phyloP scores from a whole-genome alignment of 1,140 invertebrate genomes.

The Colletes latitarsis region DNA sequence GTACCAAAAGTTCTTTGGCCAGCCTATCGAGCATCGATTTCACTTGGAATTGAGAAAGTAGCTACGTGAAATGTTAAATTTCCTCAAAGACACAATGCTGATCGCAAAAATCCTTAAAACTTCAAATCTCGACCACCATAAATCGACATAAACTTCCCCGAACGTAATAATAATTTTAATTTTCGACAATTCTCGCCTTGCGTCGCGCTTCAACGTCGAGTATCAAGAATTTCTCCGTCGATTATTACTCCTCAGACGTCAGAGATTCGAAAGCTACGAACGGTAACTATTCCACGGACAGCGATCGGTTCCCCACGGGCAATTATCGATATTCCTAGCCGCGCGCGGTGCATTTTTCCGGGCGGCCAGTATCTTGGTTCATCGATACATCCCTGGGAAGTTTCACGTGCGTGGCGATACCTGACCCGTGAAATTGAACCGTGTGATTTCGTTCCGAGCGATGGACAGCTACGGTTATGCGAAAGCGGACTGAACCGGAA shows the following conservation, averaged over 20 bases:
- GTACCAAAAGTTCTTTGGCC: too few species aligned
- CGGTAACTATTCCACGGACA: background rate
- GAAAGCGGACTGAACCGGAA: slow-evolving; percentile 35
- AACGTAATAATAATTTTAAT: background rate
- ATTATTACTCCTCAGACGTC: slow-evolving; percentile 33
- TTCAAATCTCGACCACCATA: too few species aligned
- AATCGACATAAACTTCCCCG: too few species aligned
- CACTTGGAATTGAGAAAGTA: too few species aligned
- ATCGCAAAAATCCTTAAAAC: too few species aligned
- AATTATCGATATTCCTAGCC: slow-evolving; percentile 40
- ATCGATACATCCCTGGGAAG: slow-evolving; percentile 42
- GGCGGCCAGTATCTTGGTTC: background rate
- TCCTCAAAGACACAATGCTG: too few species aligned
- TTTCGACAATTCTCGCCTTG: background rate
- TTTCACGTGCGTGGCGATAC: slow-evolving; percentile 58
- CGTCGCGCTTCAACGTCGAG: slow-evolving; percentile 1
- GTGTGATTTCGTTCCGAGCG: slow-evolving; percentile 69
- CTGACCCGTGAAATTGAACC: slow-evolving; percentile 71
- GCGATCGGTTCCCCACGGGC: slow-evolving; percentile 36
- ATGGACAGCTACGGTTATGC: slow-evolving; percentile 58
- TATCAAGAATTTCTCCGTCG: slow-evolving; percentile 2
- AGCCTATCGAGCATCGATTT: too few species aligned
- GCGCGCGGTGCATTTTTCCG: slow-evolving; percentile 32
- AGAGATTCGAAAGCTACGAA: background rate
- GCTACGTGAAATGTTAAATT: too few species aligned